A percentile compares a stretch with the other conserved stretches of the same genome.
These are phyloP conservation scores for human (Homo sapiens) DNA, from an alignment of 2,113 vertebrate species.

Conservation along the genomic window GRCh38 chr2:159850001-159850500, in stretches of 20 bases:
- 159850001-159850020: slow-evolving; percentile 89
- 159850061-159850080: slow-evolving; percentile 66
- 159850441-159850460: slow-evolving; percentile 70
- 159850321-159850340: background rate
- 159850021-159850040: slow-evolving; percentile 90
- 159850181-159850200: slow-evolving; percentile 49
- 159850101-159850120: slow-evolving; percentile 78
- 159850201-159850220: background rate
- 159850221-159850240: slow-evolving; percentile 29
- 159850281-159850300: background rate
- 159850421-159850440: slow-evolving; percentile 85
- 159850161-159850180: slow-evolving; percentile 36
- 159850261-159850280: slow-evolving; percentile 24
- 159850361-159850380: slow-evolving; percentile 94
- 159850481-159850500: background rate
- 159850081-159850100: slow-evolving; percentile 93
- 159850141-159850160: slow-evolving; percentile 81
- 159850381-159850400: slow-evolving; percentile 90
- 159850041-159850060: slow-evolving; percentile 89
- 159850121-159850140: slow-evolving; percentile 93
- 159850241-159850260: background rate
- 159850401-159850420: slow-evolving; percentile 85
- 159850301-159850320: background rate
- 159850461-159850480: slow-evolving; percentile 92
- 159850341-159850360: slow-evolving; percentile 68